phyloP scores from a whole-genome alignment of 1,140 invertebrate species.

The Phymorhynchus buccinoides region DNA sequence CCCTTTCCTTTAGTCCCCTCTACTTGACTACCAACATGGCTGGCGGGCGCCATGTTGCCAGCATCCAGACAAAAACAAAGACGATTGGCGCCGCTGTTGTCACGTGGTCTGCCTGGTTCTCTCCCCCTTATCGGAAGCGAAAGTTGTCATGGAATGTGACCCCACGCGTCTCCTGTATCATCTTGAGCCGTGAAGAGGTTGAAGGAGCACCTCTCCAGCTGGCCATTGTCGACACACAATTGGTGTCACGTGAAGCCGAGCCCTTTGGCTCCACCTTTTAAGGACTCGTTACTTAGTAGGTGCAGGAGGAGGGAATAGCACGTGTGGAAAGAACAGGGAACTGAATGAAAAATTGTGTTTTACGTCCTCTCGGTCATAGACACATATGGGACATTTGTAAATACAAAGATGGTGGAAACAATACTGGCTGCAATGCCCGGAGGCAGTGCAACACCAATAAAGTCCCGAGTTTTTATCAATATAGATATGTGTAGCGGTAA shows the following conservation, averaged over 20 bases:
- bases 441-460: too few relatives aligned
- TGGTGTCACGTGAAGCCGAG: not conserved
- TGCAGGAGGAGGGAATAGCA: not conserved
- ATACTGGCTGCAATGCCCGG: too few relatives aligned
- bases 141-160: not conserved
- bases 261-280: not conserved
- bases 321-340: not conserved
- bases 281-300: too few relatives aligned
- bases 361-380: too few relatives aligned
- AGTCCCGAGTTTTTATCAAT: too few relatives aligned
- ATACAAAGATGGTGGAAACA: too few relatives aligned
- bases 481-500: too few relatives aligned
- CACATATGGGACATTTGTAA: too few relatives aligned
- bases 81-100: slow-evolving; percentile 6
- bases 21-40: not conserved
- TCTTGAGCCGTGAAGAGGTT: not conserved
- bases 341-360: too few relatives aligned
- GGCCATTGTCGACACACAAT: not conserved
- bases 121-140: not conserved
- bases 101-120: not conserved
- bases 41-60: not conserved
- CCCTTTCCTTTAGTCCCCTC: too few relatives aligned
- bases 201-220: not conserved
- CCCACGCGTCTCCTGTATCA: not conserved
- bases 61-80: not conserved